Evolutionary conservation across 2,888 invertebrate species (phyloP).

Genomic region (Idaea straminata): DNA sequence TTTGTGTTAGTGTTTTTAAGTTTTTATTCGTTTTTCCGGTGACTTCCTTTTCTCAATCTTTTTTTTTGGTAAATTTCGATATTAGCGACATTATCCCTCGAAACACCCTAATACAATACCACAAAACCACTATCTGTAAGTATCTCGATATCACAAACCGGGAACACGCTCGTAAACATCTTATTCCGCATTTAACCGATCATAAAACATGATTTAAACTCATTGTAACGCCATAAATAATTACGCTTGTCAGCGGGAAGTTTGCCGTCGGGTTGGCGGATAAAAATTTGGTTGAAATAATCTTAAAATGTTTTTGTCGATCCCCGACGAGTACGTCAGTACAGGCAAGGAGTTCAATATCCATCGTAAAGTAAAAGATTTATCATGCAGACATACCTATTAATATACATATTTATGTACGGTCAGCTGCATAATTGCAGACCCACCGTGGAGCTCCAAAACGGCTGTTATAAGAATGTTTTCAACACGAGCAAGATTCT

Average conservation of each 20-base stretch:
- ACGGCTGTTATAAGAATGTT: no score
- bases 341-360: background rate
- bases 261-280: constrained; percentile 28
- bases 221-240: constrained; percentile 49
- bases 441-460: no score
- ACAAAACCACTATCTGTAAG: background rate
- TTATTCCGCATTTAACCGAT: constrained; percentile 55
- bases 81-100: background rate
- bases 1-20: background rate
- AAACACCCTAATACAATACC: background rate
- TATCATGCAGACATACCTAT: no score
- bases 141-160: constrained; percentile 32
- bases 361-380: no score
- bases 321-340: no score
- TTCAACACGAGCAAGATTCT: no score
- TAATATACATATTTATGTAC: no score
- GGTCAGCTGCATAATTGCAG: no score
- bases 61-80: background rate
- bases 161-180: constrained; percentile 57
- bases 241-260: constrained; percentile 38
- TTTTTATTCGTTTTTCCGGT: background rate
- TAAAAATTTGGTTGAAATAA: background rate
- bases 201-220: constrained; percentile 58
- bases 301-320: background rate
- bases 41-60: no score